These are phyloP conservation scores for Bedellia somnulentella DNA, from an alignment of 2,888 invertebrate species.

Conservation along the genomic window DNA sequence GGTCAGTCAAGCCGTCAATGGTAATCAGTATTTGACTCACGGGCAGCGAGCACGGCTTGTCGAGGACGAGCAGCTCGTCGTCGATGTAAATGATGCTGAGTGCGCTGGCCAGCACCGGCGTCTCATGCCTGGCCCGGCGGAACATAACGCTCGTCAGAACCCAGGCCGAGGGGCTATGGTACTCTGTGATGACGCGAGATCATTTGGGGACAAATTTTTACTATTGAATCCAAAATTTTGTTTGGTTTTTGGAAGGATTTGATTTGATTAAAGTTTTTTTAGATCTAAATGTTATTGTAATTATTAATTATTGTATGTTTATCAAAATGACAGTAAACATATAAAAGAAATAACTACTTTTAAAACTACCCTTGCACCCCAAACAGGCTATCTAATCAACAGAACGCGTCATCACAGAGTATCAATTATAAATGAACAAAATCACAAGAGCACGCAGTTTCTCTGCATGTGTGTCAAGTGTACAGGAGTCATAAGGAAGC, in stretches of 20 bases:
- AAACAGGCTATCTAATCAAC: too few relatives aligned
- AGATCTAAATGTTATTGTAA: too few relatives aligned
- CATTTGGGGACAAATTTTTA: not conserved
- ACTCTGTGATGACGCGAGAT: slow-evolving; percentile 3
- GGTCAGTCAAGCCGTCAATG: not conserved
- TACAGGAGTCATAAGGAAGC: slow-evolving; percentile 1
- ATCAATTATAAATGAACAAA: slow-evolving; percentile 2
- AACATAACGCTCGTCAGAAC: slow-evolving; percentile 18
- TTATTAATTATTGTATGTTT: too few relatives aligned
- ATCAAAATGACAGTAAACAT: too few relatives aligned
- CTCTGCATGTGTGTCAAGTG: slow-evolving; percentile 2
- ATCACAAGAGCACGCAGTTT: slow-evolving; percentile 1
- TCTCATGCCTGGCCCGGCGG: slow-evolving; percentile 76
- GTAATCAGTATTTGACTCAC: too few relatives aligned
- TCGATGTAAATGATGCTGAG: slow-evolving; percentile 82
- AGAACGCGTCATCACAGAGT: slow-evolving; percentile 7
- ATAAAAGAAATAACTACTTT: too few relatives aligned
- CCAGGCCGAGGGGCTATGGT: too few relatives aligned
- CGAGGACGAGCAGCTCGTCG: slow-evolving; percentile 84
- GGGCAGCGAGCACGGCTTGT: slow-evolving; percentile 88
- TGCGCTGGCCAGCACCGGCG: slow-evolving; percentile 78
- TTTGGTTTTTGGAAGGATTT: too few relatives aligned
- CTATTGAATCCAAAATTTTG: too few relatives aligned
- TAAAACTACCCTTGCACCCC: too few relatives aligned
- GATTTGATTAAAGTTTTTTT: too few relatives aligned